Evolutionary conservation across 2,797 vertebrate species (phyloP).

Genomic region (Brotula barbata): DNA sequence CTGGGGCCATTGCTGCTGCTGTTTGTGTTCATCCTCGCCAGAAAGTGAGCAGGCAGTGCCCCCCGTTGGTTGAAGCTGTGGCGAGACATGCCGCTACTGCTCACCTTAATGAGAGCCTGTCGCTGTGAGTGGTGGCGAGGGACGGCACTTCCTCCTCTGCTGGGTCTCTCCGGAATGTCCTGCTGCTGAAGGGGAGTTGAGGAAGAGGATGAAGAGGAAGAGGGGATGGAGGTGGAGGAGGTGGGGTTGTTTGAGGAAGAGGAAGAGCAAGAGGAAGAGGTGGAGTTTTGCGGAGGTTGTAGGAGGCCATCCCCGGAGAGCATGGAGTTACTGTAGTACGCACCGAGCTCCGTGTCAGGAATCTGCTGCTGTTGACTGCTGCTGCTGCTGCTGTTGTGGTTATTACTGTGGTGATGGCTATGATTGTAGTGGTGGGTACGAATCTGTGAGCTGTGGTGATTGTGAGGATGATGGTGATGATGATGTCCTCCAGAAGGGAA

Average conservation of each 20-base stretch:
- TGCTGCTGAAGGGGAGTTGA: constrained; percentile 59
- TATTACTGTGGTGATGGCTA: constrained; percentile 54
- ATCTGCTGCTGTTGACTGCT: constrained; percentile 57
- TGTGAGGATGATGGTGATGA: constrained; percentile 43
- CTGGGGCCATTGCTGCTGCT: constrained; percentile 62
- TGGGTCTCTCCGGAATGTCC: constrained; percentile 48
- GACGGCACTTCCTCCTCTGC: constrained; percentile 9
- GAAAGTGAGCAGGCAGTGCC: constrained; percentile 57
- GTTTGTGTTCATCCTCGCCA: constrained; percentile 79
- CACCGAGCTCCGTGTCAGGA: constrained; percentile 47
- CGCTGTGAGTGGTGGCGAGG: constrained; percentile 68
- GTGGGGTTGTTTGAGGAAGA: constrained; percentile 64
- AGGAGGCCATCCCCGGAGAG: constrained; percentile 75
- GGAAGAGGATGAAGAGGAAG: constrained; percentile 60
- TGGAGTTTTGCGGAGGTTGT: constrained; percentile 57
- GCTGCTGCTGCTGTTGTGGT: constrained; percentile 27
- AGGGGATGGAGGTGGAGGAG: constrained; percentile 52
- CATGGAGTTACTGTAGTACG: constrained; percentile 72
- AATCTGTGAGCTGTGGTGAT: constrained; percentile 31
- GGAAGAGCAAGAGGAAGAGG: constrained; percentile 41
- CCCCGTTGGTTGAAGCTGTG: constrained; percentile 77
- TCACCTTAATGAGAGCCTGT: constrained; percentile 78
- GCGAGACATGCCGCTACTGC: constrained; percentile 64
- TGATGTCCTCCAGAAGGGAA: constrained; percentile 42
- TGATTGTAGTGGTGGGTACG: constrained; percentile 64